Evolutionary conservation across 2,113 vertebrate species (phyloP).

Genomic region (Festucalex cinctus): DNA sequence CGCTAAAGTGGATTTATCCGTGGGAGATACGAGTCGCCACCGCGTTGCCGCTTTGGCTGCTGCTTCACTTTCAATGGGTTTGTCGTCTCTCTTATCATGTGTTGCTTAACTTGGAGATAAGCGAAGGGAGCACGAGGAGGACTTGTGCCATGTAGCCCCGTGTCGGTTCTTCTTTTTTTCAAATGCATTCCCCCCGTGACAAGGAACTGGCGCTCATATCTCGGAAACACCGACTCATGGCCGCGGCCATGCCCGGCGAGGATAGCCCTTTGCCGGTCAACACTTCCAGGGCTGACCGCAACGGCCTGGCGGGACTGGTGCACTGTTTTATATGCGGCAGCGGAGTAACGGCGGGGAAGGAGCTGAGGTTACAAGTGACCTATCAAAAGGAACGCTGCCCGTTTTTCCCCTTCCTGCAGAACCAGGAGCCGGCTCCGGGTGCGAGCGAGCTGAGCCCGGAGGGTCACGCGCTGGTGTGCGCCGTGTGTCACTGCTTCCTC

Average conservation of each 20-base stretch:
- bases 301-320: conserved; percentile 70
- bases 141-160: conserved; percentile 50
- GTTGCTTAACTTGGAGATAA: conserved; percentile 35
- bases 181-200: conserved; percentile 68
- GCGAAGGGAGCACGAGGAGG: conserved; percentile 34
- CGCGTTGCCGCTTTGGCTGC: conserved; percentile 39
- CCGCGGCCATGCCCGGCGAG: conserved; percentile 73
- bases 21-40: conserved; percentile 38
- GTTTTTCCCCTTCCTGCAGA: conserved; percentile 90
- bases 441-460: conserved; percentile 80
- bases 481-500: conserved; percentile 91
- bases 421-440: conserved; percentile 92
- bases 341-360: conserved; percentile 83
- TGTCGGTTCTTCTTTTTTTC: conserved; percentile 32
- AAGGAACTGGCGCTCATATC: conserved; percentile 74
- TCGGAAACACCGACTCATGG: conserved; percentile 89
- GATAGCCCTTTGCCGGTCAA: conserved; percentile 63
- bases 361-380: conserved; percentile 79
- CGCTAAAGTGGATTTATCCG: conserved; percentile 24
- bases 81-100: conserved; percentile 32
- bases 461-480: conserved; percentile 85
- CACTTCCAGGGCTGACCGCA: conserved; percentile 64
- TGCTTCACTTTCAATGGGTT: conserved; percentile 53
- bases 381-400: conserved; percentile 73
- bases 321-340: conserved; percentile 92